Evolutionary conservation across 2,113 vertebrate species (phyloP), one percentile per base, ranked within the genome.

Genomic region (Corydoras maculifer): DNA sequence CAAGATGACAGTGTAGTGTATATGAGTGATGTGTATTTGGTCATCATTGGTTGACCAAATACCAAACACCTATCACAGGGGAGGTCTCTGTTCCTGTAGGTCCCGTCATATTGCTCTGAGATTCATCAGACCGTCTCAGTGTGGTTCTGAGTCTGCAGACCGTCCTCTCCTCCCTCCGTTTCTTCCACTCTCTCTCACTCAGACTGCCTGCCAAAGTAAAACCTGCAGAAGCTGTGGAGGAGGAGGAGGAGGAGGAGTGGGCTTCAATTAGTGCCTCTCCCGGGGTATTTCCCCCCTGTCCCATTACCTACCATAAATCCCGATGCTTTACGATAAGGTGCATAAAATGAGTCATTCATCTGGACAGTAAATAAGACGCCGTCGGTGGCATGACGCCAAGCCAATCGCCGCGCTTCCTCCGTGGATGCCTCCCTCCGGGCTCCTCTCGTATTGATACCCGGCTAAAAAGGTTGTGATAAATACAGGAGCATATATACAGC

Each of bases 261-360:
- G 59, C 79, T 69, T 76, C 75, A 75, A 87, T 79, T 84, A 86
- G 81, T 78, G 81, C 76, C 75, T 87, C 87, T 86, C 81, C 68
- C 65, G 85, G 81, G 85, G 85, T 85, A 86, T 84, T 25, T 84
- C 83, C 87, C 85, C 80, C 74, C 82, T 35, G 83, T 80, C 86
- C 88, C 79, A 84, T 88, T 90, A 83, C 74, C 78, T 74, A 72
- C 78, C 31, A 88, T 91, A 90, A 89, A 90, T 91, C 86, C 88
- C 77, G 13, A 85, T 87, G 88, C 80, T 89, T 90, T 91, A 91
- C 85, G 86, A 90, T 89, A 83, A 89, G 86, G 83, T 83, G 85
- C 84, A 85, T 90, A 88, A 90, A 89, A 87, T 84, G 86, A 89
- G 81, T 86, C 87, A 88, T 88, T 85, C 86, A 89, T 89, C 86